Evolutionary conservation across 2,113 vertebrate species (phyloP).

Genomic region (Cyanoderma ruficeps): DNA sequence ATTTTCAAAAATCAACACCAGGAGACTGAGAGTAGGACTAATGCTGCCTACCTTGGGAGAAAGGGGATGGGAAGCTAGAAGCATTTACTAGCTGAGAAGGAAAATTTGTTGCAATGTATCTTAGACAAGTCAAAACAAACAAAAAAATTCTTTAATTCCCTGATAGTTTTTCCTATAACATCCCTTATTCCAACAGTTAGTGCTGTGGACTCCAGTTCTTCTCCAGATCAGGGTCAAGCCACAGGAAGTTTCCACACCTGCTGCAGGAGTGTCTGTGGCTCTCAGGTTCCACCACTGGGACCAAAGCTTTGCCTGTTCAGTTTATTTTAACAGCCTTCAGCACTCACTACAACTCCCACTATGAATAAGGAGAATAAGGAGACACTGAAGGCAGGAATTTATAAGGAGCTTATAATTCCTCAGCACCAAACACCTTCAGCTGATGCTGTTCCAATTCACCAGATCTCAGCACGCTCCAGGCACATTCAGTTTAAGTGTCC

Average conservation of each 20-base stretch:
- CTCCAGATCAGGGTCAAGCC: not conserved
- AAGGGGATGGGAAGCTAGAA: not conserved
- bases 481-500: not conserved
- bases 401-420: not conserved
- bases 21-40: not conserved
- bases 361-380: not conserved
- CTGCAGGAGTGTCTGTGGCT: not conserved
- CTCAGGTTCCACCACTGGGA: not conserved
- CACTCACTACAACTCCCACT: not conserved
- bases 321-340: not conserved
- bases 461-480: not conserved
- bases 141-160: not conserved
- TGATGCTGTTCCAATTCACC: not conserved
- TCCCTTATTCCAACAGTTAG: not conserved
- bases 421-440: not conserved
- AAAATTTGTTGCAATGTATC: not conserved
- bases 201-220: not conserved
- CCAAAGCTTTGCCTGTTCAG: not conserved
- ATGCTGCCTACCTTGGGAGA: not conserved
- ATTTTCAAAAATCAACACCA: not conserved
- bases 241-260: not conserved
- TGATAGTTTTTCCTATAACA: not conserved
- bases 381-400: not conserved
- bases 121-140: not conserved
- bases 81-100: not conserved